Evolutionary conservation across 2,888 invertebrate species (phyloP), one percentile per base, ranked within the genome.

Genomic region (Griposia aprilina): DNA sequence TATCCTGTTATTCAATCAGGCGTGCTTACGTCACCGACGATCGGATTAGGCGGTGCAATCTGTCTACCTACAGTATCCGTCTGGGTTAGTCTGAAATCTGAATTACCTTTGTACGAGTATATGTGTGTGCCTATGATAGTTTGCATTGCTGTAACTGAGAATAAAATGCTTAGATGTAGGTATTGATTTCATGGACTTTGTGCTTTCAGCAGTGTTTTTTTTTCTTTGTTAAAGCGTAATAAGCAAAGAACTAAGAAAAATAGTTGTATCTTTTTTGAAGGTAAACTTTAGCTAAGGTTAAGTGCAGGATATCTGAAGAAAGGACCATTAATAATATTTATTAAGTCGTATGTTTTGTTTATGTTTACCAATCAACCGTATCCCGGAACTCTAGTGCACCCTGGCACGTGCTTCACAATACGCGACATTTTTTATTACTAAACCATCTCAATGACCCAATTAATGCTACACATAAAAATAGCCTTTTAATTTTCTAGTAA

Each of bases 401-500:
- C 15, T 17, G 70, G 13, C 60, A 62, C 76, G 68, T 68, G 73
- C 30, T 36, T 75, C 41, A 77, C 81, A 81, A 77, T 80, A 75
- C 63, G 36, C 13, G 41, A 68, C 30, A 68, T 55, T 72, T 81
- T 80, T 89, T 89, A 87, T 88, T 89, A 88, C 87, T 88, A 88
- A 85, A 81, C 70, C 71, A 5, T 83, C 79, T 88, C 87, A 75
- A 85, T 88, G 26, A 17, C 80, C 26, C 60, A 83, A 82, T 84
- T 57, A 81, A 74, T 75, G 76, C 76, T 59, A 63, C 65, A 72
- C 26, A 62, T 68, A 70, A 83, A 82, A 81, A 83, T 84, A 79
- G 81, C 80, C 86, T 84, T 85, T 87, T 80, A 86, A 87, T 82
- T 76, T 45, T 78, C 78, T 86, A 92, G 87, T 86, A 84, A 94